Evolutionary conservation across 1,140 invertebrate genomes (phyloP), one percentile per base, ranked within the genome.

Genomic region (Piezodorus guildinii): DNA sequence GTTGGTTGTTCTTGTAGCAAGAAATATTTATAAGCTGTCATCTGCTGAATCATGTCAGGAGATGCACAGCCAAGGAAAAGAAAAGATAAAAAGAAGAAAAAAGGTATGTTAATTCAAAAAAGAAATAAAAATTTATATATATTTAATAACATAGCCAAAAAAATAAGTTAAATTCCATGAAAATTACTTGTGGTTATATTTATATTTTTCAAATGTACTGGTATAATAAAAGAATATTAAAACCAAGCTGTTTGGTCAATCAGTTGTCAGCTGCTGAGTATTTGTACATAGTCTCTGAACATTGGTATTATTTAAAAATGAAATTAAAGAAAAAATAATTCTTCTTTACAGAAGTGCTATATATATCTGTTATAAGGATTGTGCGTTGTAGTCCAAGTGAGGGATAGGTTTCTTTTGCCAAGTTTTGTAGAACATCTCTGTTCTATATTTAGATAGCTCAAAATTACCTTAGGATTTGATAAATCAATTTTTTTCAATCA

Each of bases 31-130:
- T 27, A 30, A 62, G 62, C 65, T 66, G 65, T 64, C 62, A 66
- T 66, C 65, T 66, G 58, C 66, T 67, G 65, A 16, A 68, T 27
- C 45, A 86, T 87, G 85, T 85, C 84, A 70, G 83, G 83, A 27
- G 84, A 86, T 74, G 81, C 83, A 65, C 84, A 86, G 71, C 80
- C 84, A 66, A 82, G 83, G 69, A 85, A 85, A 74, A 79, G 84
- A 68, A 85, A 83, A 74, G 83, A 86, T 70, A 86, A 85, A 71
- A 80, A 80, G 72, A 80, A 79, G 72, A 85, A 82, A 74, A 85
- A 83, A 82, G 84, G 85, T 86, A 78, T 77, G 71, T 58, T 23
- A 10, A 3, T 39, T 60, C 6, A 34, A 58, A 52, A 21, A 39
- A 12, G 6, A 39, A 30, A 30, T 30, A 30, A 4, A 4, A 30